Conservation (phyloP, 2,888 invertebrate genomes). For the Ennomos quercinarius region DNA sequence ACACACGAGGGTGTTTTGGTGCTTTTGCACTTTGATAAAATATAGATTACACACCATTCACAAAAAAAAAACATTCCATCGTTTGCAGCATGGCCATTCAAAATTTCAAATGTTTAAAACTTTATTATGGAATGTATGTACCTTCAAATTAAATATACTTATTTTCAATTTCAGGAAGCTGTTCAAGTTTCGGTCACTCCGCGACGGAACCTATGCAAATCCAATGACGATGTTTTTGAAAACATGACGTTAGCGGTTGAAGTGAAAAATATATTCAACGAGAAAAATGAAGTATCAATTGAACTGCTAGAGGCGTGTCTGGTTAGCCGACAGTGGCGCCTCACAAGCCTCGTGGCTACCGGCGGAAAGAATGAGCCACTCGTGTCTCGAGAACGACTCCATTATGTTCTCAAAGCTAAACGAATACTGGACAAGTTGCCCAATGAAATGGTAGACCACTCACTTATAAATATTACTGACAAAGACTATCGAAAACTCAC, state of each 20-base stretch:
- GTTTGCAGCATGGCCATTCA: no score
- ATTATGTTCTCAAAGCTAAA: conserved; percentile 68
- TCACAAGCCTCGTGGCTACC: conserved; percentile 72
- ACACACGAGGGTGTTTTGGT: no score
- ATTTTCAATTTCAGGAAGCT: conserved; percentile 72
- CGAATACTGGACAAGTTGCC: conserved; percentile 55
- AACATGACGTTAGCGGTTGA: conserved; percentile 88
- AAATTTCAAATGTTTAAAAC: no score
- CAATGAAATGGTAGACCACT: conserved; percentile 61
- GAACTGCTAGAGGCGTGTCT: conserved; percentile 86
- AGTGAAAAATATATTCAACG: conserved; percentile 88
- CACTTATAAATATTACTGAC: conserved; percentile 65
- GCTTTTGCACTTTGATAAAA: no score
- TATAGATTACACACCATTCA: no score
- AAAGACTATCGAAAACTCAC: conserved; percentile 47
- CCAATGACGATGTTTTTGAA: conserved; percentile 68
- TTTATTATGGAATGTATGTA: no score
- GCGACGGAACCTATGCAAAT: conserved; percentile 76
- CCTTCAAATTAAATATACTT: no score
- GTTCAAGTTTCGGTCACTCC: conserved; percentile 84
- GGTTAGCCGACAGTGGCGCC: conserved; percentile 86
- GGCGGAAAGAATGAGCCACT: conserved; percentile 58
- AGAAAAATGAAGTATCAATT: conserved; percentile 86
- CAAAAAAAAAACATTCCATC: no score
- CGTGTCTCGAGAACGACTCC: conserved; percentile 68